Evolutionary conservation across 2,888 invertebrate genomes (phyloP), one percentile per base, ranked within the genome.

Genomic region (Carterocephalus palaemon): DNA sequence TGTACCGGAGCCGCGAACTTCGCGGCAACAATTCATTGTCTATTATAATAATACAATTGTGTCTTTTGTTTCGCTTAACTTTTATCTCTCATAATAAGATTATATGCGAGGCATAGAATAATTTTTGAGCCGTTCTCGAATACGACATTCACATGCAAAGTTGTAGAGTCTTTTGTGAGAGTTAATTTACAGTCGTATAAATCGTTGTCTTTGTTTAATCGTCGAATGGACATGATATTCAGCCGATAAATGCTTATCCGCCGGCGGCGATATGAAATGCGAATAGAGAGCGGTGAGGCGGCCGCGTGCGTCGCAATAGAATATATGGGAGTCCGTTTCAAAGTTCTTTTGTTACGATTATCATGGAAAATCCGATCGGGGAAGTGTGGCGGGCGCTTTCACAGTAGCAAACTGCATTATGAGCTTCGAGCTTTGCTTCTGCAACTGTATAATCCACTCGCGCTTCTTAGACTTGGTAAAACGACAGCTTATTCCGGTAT

Each of bases 311-410:
- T 73, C 68, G 67, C 62, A 64, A 70, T 72, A 74, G 72, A 72
- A 74, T 73, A 72, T 70, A 71, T 64, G 53, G 59, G 64, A 67
- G 71, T 70, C 72, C 64, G 68, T 60, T 60, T 64, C 77, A 80
- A 81, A 84, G 84, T 85, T 84, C 85, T 85, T 84, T 85, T 85
- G 85, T 85, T 75, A 72, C 77, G 82, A 85, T 85, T 84, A 84
- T 85, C 84, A 72, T 68, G 75, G 82, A 75, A 79, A 83, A 84
- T 83, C 84, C 84, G 83, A 86, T 86, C 81, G 76, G 67, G 76
- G 80, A 80, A 82, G 81, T 78, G 76, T 80, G 75, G 78, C 77
- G 72, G 68, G 62, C 62, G 79, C 80, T 79, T 81, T 80, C 79
- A 79, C 77, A 72, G 69, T 66, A 72, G 71, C 76, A 78, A 83